Base-by-base conservation (phyloP, 2,888 invertebrate species). In the Lottia scabra region DNA sequence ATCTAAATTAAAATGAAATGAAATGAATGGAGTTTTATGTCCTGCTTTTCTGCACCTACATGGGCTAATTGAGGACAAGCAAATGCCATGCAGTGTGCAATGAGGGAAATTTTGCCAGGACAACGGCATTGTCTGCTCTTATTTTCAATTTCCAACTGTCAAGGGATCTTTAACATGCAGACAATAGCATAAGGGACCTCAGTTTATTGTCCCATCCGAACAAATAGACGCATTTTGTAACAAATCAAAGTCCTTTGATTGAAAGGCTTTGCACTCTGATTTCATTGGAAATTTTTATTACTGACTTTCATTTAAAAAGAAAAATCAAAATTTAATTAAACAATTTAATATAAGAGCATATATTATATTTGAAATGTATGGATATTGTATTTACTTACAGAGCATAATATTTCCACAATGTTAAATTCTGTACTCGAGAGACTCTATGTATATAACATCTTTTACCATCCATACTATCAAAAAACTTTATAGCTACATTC, bases 341-440 rank as follows among this genome's bases (percentile, higher is more conserved):
- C n/a, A n/a, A n/a, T n/a, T n/a, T n/a, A n/a, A n/a, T n/a, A n/a
- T n/a, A n/a, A n/a, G n/a, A n/a, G n/a, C n/a, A n/a, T n/a, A n/a
- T n/a, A n/a, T n/a, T n/a, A n/a, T n/a, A n/a, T n/a, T n/a, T n/a
- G n/a, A n/a, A n/a, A n/a, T n/a, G n/a, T n/a, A n/a, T 30, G 8
- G 3, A 38, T 8, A 38, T 38, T 38, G 8, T 8, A 12, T 23
- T 23, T 56, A 84, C 87, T 84, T 80, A 88, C 88, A 87, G 84
- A 67, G 76, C 78, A 75, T 82, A 87, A 72, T 85, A 87, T 72
- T 86, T 85, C 86, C 86, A 87, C 68, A 86, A 80, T 66, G 85
- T 87, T 0, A 85, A 84, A 70, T 88, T 88, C 79, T 88, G 88
- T 44, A 88, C 82, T 26, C 87, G 78, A 38, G 77, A 75, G 4